Evolutionary conservation across 2,797 vertebrate genomes (phyloP), one percentile per base, ranked within the genome.

Genomic region (Echeneis naucrates): DNA sequence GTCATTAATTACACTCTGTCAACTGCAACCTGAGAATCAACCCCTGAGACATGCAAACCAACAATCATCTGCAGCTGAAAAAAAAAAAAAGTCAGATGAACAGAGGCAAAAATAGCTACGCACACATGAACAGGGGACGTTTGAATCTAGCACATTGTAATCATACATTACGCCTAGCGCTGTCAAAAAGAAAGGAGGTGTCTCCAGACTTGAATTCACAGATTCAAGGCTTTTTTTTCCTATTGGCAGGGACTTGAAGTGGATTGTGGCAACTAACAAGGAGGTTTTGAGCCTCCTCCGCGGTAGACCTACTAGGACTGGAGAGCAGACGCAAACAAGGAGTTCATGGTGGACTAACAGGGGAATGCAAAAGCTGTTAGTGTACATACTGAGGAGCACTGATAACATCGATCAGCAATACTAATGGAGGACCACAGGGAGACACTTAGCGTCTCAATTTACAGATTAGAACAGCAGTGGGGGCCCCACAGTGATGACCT

Each of bases 11-110:
- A 59, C 73, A 77, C 72, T 77, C 75, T 80, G 61, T 83, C 65
- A 68, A 72, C 71, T 77, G 72, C 69, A 66, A 73, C 65, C 51
- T 53, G 69, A 80, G 26, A 71, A 83, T 60, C 77, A 57, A 38
- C 63, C 73, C 53, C 68, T 6, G 19, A 74, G 42, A 74, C 69
- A 78, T 66, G 71, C 72, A 75, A 87, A 68, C 53, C 65, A 73
- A 76, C 79, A 76, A 81, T 56, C 75, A 84, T 72, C 75, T 60
- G 80, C 68, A 85, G 72, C 87, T 61, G 42, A 87, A 74, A 64
- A 66, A 75, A 42, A 42, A 74, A 64, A 66, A 75, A 42, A 42
- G 14, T 42, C 17, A 23, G 62, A 72, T 45, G 75, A 63, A 74
- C 21, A 5, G 47, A 78, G 55, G 37, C 66, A 67, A 69, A 50